Percentiles rank a stretch among this genome's conserved stretches.
phyloP scores from a whole-genome alignment of 2,888 invertebrate species.

The Synanthedon formicaeformis region DNA sequence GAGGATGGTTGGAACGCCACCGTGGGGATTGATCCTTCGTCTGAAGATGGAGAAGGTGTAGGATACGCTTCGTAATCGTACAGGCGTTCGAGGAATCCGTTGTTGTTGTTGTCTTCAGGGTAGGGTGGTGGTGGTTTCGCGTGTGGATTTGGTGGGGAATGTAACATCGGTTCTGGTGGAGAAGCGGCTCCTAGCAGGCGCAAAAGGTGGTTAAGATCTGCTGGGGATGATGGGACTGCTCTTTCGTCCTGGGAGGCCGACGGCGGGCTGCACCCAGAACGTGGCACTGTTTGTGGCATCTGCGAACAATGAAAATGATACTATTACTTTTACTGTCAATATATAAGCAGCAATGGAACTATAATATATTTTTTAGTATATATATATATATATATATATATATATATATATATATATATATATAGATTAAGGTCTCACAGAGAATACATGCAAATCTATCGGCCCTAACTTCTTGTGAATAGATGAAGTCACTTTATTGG shows the following conservation, averaged over 20 bases:
- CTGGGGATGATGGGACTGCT: constrained; percentile 69
- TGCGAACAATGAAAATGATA: constrained; percentile 46
- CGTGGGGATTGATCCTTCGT: constrained; percentile 69
- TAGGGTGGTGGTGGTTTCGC: constrained; percentile 58
- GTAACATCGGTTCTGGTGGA: constrained; percentile 60
- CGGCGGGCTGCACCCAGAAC: constrained; percentile 81
- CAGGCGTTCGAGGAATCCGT: constrained; percentile 49
- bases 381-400: too few species aligned
- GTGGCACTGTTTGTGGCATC: constrained; percentile 88
- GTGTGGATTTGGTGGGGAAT: constrained; percentile 55
- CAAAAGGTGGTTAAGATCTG: constrained; percentile 58
- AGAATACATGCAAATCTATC: too few species aligned
- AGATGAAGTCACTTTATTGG: too few species aligned
- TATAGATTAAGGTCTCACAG: too few species aligned
- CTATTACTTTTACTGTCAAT: not conserved
- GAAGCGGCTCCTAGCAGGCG: constrained; percentile 62
- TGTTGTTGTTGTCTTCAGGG: constrained; percentile 36
- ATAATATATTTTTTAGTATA: too few species aligned
- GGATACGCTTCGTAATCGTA: constrained; percentile 66
- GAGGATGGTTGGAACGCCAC: constrained; percentile 70
- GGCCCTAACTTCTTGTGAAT: too few species aligned
- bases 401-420: too few species aligned
- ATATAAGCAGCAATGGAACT: not conserved
- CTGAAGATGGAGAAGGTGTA: constrained; percentile 62
- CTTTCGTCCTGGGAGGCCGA: constrained; percentile 79